phyloP scores from a whole-genome alignment of 1,140 invertebrate genomes.

The Lamellibrachia luymesi region DNA sequence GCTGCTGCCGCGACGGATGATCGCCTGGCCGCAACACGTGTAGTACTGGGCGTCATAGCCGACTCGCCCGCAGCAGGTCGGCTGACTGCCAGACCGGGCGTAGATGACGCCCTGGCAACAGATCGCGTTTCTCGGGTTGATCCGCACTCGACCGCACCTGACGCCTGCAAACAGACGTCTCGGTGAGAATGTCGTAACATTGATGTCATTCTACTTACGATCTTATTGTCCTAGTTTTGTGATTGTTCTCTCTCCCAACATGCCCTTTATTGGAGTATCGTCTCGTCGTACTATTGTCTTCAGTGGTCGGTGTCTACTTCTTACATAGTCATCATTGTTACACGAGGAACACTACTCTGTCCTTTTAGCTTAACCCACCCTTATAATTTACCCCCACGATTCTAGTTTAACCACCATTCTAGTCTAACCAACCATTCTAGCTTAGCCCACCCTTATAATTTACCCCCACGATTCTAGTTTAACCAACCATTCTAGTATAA shows the following conservation, averaged over 20 bases:
- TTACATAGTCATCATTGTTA: background rate
- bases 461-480: no score
- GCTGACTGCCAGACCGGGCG: background rate
- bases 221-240: background rate
- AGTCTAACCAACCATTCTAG: no score
- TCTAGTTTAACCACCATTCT: no score
- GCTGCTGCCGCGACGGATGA: background rate
- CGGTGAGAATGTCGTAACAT: background rate
- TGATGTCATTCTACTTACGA: background rate
- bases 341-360: no score
- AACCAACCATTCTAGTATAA: no score
- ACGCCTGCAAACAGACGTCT: background rate
- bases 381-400: no score
- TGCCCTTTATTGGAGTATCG: background rate
- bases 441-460: no score
- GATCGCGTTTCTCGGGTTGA: conserved; percentile 7
- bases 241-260: background rate
- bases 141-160: conserved; percentile 12
- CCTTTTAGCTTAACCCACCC: no score
- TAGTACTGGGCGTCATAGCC: conserved; percentile 16
- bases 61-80: conserved; percentile 17
- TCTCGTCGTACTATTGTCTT: background rate
- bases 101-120: conserved; percentile 21
- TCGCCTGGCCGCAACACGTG: conserved; percentile 14
- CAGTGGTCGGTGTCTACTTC: background rate